A percentile compares a stretch with the other conserved stretches of the same genome.
Evolutionary conservation across 2,797 vertebrate species (phyloP).

Genomic region (Fringilla coelebs): DNA sequence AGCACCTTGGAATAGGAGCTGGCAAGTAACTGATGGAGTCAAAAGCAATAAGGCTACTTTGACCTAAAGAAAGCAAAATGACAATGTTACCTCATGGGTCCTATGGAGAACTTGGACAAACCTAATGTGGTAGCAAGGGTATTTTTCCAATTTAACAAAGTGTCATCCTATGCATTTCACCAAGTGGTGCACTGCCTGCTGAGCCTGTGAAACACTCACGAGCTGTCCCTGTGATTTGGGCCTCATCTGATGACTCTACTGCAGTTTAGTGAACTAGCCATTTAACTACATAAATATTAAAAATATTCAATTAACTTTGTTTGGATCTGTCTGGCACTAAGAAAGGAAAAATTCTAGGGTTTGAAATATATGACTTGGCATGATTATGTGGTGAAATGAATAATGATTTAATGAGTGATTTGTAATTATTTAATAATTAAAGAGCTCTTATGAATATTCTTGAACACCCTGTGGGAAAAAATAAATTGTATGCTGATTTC

Average conservation of each 20-base stretch:
- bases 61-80: not conserved
- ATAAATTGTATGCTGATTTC: slow-evolving; percentile 55
- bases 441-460: slow-evolving; percentile 45
- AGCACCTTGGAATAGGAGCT: not conserved
- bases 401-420: slow-evolving; percentile 58
- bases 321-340: slow-evolving; percentile 28
- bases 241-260: not conserved
- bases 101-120: not conserved
- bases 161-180: not conserved
- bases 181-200: not conserved
- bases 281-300: slow-evolving; percentile 43
- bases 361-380: slow-evolving; percentile 38
- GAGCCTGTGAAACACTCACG: not conserved
- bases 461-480: slow-evolving; percentile 53
- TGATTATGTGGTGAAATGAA: slow-evolving; percentile 53
- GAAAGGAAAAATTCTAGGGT: slow-evolving; percentile 13
- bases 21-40: not conserved
- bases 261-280: not conserved
- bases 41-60: not conserved
- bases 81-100: not conserved
- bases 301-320: slow-evolving; percentile 27
- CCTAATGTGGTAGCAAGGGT: not conserved
- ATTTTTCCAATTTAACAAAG: not conserved
- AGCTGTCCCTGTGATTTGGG: not conserved
- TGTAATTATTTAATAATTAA: slow-evolving; percentile 72